Percentiles rank a stretch among this genome's conserved stretches.
Conservation (phyloP, 2,888 invertebrate genomes). For the Morpho helenor region DNA sequence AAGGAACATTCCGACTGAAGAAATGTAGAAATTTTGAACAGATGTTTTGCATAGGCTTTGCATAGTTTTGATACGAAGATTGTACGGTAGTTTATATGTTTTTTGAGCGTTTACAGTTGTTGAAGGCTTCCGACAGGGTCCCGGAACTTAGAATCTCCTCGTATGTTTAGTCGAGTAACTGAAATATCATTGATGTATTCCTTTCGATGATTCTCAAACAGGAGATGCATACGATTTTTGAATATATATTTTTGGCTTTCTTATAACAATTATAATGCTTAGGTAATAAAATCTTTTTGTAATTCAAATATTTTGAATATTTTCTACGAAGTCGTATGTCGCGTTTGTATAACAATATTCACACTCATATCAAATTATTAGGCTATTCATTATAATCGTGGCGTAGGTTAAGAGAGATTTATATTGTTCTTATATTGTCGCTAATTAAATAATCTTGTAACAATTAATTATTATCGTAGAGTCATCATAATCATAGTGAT, state of each 20-base stretch:
- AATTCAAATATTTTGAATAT: too few relatives aligned
- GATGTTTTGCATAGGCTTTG: constrained; percentile 24
- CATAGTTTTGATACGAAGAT: constrained; percentile 45
- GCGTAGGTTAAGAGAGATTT: not conserved
- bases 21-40: constrained; percentile 28
- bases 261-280: too few relatives aligned
- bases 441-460: not conserved
- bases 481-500: constrained; percentile 9
- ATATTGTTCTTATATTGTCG: too few relatives aligned
- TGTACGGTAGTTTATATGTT: constrained; percentile 15
- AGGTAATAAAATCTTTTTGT: too few relatives aligned
- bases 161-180: too few relatives aligned
- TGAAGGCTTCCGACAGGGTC: constrained; percentile 12
- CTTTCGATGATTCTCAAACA: too few relatives aligned
- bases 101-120: constrained; percentile 10
- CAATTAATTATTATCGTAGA: constrained; percentile 1
- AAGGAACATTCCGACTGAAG: constrained; percentile 2
- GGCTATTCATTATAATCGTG: constrained; percentile 1
- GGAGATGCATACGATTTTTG: too few relatives aligned
- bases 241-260: too few relatives aligned
- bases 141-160: not conserved
- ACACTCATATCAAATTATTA: constrained; percentile 9
- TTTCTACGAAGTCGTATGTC: too few relatives aligned
- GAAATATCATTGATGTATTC: too few relatives aligned
- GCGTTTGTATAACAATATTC: constrained; percentile 1